A percentile compares a stretch with the other conserved stretches of the same genome.
Conservation (phyloP, 2,888 invertebrate species). For the Tiliacea citrago region DNA sequence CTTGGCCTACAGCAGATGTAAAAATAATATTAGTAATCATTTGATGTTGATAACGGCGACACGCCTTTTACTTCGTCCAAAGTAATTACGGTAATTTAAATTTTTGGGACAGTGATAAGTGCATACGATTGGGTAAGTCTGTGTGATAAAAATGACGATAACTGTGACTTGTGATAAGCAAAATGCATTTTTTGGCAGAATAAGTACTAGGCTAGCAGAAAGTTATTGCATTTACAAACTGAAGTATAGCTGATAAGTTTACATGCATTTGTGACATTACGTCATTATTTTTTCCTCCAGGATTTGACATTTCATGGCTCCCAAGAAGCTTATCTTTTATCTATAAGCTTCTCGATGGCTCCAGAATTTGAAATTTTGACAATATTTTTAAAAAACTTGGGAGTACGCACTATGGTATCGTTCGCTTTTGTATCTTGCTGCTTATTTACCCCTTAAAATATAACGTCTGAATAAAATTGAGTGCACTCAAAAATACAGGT, state of each 20-base stretch:
- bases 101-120: constrained; percentile 3
- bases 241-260: not conserved
- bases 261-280: constrained; percentile 2
- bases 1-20: constrained; percentile 24
- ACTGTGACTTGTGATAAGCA: constrained; percentile 2
- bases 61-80: not conserved
- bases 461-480: not conserved
- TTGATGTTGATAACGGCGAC: constrained; percentile 9
- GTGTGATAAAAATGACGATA: not conserved
- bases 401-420: not conserved
- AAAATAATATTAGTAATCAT: constrained; percentile 26
- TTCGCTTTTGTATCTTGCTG: not conserved
- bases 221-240: not conserved
- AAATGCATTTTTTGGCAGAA: constrained; percentile 30
- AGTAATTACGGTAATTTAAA: not conserved
- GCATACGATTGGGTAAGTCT: constrained; percentile 19
- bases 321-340: no score
- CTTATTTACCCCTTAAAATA: not conserved
- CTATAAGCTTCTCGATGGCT: no score
- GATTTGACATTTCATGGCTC: no score
- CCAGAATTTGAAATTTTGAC: not conserved
- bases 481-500: not conserved
- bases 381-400: not conserved
- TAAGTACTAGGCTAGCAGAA: not conserved
- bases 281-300: no score